Conservation (phyloP, 2,113 vertebrate species). For the rat (Rattus norvegicus) region DNA sequence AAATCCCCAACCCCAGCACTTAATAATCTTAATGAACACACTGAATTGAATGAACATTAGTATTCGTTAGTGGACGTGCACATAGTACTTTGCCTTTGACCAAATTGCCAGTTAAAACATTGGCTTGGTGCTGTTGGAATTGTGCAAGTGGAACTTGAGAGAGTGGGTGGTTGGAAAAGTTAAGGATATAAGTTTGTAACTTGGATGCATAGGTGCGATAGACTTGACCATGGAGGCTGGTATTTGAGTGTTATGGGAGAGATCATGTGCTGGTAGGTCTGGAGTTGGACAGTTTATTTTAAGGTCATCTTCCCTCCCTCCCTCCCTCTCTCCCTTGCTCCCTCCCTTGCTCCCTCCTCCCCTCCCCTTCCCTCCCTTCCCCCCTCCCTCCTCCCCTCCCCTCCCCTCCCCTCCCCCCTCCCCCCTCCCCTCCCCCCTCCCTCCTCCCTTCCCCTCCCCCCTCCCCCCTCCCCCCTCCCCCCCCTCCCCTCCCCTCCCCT, state of each 20-base stretch:
- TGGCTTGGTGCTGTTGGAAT: background rate
- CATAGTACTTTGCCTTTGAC: background rate
- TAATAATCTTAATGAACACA: background rate
- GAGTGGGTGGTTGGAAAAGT: background rate
- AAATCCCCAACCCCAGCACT: too few species aligned
- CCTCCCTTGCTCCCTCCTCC: too few species aligned
- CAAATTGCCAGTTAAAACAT: background rate
- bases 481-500: too few species aligned
- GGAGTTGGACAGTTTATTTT: background rate
- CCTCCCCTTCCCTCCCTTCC: too few species aligned
- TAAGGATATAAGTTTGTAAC: constrained; percentile 7
- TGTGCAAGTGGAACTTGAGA: background rate
- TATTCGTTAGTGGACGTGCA: background rate
- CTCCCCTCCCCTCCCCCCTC: too few species aligned
- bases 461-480: too few species aligned
- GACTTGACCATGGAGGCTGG: background rate
- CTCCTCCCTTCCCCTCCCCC: too few species aligned
- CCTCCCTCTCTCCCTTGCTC: too few species aligned
- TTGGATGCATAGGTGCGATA: background rate
- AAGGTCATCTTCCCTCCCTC: background rate
- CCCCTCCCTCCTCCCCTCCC: too few species aligned
- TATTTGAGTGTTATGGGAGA: background rate
- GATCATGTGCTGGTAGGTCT: background rate
- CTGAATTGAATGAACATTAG: background rate
- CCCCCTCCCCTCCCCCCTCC: too few species aligned